Conservation (phyloP, 92 coral and sea anemone genomes). For the Hydrozoanthus gracilis region DNA sequence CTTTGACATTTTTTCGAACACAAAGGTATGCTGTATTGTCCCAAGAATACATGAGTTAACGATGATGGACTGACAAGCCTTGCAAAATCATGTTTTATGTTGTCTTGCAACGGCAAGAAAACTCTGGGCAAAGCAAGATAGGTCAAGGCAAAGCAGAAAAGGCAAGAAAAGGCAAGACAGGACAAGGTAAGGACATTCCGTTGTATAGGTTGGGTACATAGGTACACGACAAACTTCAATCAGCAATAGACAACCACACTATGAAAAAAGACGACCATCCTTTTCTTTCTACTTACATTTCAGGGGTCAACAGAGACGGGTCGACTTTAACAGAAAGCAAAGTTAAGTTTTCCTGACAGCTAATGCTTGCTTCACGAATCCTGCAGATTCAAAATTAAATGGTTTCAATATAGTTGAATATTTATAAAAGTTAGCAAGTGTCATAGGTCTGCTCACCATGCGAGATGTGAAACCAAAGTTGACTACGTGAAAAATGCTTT, state of each 20-base stretch:
- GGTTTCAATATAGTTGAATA: background rate
- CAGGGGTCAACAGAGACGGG: conserved; percentile 66
- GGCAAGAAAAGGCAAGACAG: no score
- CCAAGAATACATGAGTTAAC: no score
- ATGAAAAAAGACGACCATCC: background rate
- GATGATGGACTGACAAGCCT: no score
- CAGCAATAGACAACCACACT: background rate
- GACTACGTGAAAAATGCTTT: no score
- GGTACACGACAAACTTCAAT: background rate
- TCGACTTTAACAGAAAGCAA: conserved; percentile 65
- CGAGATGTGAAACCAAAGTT: background rate
- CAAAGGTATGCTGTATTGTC: no score
- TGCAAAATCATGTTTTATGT: no score
- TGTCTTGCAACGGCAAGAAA: no score
- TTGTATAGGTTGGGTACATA: background rate
- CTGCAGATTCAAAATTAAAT: conserved; percentile 42
- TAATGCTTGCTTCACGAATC: conserved; percentile 97
- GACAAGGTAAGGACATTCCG: no score
- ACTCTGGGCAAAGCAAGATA: no score
- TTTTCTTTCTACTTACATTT: conserved; percentile 63
- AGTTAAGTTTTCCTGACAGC: conserved; percentile 76
- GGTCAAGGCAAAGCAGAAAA: no score
- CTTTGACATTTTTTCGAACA: no score
- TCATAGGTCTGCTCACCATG: background rate
- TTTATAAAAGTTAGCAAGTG: background rate